Evolutionary conservation across 2,113 vertebrate genomes (phyloP), one percentile per base, ranked within the genome.

Genomic region (Trematomus loennbergii): DNA sequence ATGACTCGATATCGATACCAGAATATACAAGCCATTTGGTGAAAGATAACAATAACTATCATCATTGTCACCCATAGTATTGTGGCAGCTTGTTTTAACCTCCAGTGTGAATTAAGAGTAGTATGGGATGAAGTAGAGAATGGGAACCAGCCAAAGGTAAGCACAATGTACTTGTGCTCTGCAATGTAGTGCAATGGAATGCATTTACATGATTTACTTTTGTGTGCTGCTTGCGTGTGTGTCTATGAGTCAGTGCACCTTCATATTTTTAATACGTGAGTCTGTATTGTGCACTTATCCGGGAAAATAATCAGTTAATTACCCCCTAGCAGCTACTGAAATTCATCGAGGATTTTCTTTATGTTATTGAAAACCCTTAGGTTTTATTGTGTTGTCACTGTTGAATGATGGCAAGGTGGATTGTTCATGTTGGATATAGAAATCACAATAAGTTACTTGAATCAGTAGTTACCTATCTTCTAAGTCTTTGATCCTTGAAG

Each of bases 391-490:
- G 10, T 78, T 78, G 50, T 58, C 75, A 15, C 10, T 72, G 25
- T 46, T 75, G 4, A 61, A 15, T 50, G 16, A 75, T 49, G n/a
- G 29, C 25, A 55, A 18, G 5, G n/a, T 36, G 36, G 54, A 63
- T 74, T 50, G 43, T 55, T 60, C 36, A 15, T 59, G 22, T 63
- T 36, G 15, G 8, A 59, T 6, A 49, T 1, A 77, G 43, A 54
- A 79, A 77, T 75, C 16, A 63, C 83, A 77, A 78, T 87, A 5
- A 72, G 65, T 43, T 58, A 60, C 52, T 67, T 73, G 45, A 58
- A 61, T 68, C 71, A 65, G 68, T 63, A 82, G 45, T 62, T 73
- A 46, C 22, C 45, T 22, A 54, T 64, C 40, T 59, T 46, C 53
- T 12, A 61, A 1, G 6, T 59, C 5, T 61, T 50, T 49, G 17